phyloP scores from a whole-genome alignment of 2,113 vertebrate species.

The Channa maculata region DNA sequence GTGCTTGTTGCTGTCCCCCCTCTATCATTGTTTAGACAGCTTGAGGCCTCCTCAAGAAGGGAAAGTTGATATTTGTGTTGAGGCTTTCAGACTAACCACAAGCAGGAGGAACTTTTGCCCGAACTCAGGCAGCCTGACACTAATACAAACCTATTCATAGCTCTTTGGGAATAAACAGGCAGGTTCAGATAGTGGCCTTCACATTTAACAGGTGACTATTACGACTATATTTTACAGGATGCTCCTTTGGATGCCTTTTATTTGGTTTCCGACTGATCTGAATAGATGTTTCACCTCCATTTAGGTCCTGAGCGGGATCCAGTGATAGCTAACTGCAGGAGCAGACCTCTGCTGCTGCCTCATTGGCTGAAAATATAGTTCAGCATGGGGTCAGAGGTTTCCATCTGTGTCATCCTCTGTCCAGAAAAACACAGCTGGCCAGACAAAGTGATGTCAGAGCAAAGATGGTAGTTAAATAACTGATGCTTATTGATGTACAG shows the following conservation, averaged over 20 bases:
- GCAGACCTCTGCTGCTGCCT: slow-evolving; percentile 37
- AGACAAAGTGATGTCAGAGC: slow-evolving; percentile 72
- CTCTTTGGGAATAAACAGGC: slow-evolving; percentile 4
- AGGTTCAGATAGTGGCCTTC: slow-evolving; percentile 18
- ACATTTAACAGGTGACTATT: slow-evolving; percentile 43
- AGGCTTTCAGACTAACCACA: slow-evolving; percentile 67
- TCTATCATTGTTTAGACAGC: slow-evolving; percentile 90
- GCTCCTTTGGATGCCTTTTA: slow-evolving; percentile 26
- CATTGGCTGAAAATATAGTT: slow-evolving; percentile 71
- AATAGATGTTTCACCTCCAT: slow-evolving; percentile 51
- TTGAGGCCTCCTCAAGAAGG: slow-evolving; percentile 85
- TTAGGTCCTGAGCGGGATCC: slow-evolving; percentile 32
- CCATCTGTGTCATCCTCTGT: slow-evolving; percentile 67
- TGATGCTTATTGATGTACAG: slow-evolving; percentile 52
- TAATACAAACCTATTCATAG: slow-evolving; percentile 29
- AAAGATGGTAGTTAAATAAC: slow-evolving; percentile 76
- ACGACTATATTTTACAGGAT: slow-evolving; percentile 46
- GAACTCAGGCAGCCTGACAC: slow-evolving; percentile 34
- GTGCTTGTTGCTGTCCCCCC: slow-evolving; percentile 83
- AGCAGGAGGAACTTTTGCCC: slow-evolving; percentile 42
- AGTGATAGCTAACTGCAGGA: slow-evolving; percentile 48
- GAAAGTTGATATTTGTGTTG: slow-evolving; percentile 83
- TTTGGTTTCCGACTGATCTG: slow-evolving; percentile 35
- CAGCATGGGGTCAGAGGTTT: slow-evolving; percentile 76
- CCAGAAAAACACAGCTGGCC: slow-evolving; percentile 84